Evolutionary conservation across 2,113 vertebrate species (phyloP), one percentile per base, ranked within the genome.

Genomic region (Anas platyrhynchos): DNA sequence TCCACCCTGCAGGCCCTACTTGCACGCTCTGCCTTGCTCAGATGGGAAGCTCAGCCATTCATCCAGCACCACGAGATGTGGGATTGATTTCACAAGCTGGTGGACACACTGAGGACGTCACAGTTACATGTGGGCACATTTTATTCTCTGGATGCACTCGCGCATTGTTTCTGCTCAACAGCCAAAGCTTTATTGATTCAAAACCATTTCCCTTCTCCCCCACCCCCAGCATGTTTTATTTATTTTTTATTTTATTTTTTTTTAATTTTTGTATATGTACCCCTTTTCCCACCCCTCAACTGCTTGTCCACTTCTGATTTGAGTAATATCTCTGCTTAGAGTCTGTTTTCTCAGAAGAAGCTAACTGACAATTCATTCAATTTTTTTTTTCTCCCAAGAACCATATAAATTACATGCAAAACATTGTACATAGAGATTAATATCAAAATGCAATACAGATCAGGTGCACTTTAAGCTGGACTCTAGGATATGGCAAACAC

Each of bases 341-440:
- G 68, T 86, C 85, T 90, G 89, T 94, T 94, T 92, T 73, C 81
- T 93, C 29, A 13, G 83, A 96, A 97, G 91, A 90, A 95, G 56
- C 90, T 94, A 86, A 83, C 77, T 83, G 95, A 96, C 94, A 96
- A 82, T 91, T 95, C 91, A 90, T 88, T 97, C 94, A n/a, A n/a
- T n/a, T 32, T 62, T 61, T 84, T 91, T 65, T 91, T 62, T 15
- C 67, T 41, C 69, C 93, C 88, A 96, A 97, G 97, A 98, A 97
- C 96, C 98, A 97, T 97, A 98, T 97, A 98, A 98, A 98, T 98
- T 96, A 98, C 98, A 98, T 98, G 98, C 98, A 98, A 97, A 98
- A 98, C 97, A 97, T 97, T 94, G 96, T 98, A 98, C 98, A 98
- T 72, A 98, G 97, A 98, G 97, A 96, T 98, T 98, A 98, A 98